Evolutionary conservation across 1,140 invertebrate genomes (phyloP), one percentile per base, ranked within the genome.

Genomic region (Plectus sambesii): DNA sequence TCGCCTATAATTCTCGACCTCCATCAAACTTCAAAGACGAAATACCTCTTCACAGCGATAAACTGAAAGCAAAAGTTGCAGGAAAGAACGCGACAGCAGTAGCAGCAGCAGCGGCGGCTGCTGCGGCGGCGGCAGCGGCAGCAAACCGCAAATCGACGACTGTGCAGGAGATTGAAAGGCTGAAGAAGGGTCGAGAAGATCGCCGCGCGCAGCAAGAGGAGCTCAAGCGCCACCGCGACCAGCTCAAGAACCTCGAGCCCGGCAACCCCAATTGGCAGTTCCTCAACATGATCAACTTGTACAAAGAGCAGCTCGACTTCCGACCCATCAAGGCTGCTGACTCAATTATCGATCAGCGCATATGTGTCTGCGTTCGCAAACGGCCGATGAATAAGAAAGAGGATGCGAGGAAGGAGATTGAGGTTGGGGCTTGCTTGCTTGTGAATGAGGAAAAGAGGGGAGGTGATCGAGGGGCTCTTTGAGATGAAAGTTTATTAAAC

Each of bases 221-320:
- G 22, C 87, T 89, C 63, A 85, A 87, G 63, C 84, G 93, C 60
- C 87, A 90, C 65, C 81, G 83, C 68, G 73, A 75, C 25, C 78
- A 80, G 5, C 70, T 85, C n/a, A 84, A 83, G 80, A 85, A 87
- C 68, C 74, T 87, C 64, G 89, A 96, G 74, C 85, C 87, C 1
- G 84, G 84, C 20, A 92, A 94, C 76, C 89, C 89, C 0, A 92
- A 94, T 71, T 97, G 88, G 87, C 87, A 97, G 68, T 96, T 96
- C 70, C 74, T 87, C 5, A 81, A 82, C 23, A 98, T 98, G 92
- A 96, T 98, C 59, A 79, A 83, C 53, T 89, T 97, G 53, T 97
- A 87, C 71, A 81, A 85, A 70, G 79, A 73, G 55, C 80, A 78
- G 49, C 76, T 98, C 51, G 89, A 97, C 46, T 93, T 88, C 70